These are phyloP conservation scores for Drosophila hydei DNA, from an alignment of 1,140 invertebrate species.

Conservation along the genomic window DNA sequence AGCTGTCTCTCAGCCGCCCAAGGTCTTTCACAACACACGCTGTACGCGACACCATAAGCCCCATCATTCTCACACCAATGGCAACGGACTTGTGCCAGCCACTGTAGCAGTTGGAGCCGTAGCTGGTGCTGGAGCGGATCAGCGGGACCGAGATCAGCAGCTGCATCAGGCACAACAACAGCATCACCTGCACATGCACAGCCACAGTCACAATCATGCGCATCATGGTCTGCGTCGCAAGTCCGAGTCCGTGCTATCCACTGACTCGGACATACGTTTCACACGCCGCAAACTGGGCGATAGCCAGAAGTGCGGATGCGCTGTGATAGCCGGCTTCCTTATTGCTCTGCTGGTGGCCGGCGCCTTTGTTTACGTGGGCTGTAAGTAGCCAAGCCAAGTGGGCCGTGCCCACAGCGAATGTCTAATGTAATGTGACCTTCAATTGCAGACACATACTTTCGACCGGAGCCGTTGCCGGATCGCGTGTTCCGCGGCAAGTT, in stretches of 20 bases:
- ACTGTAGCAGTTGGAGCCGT: not conserved
- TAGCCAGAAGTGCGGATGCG: slow-evolving; percentile 92
- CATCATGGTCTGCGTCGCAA: slow-evolving; percentile 83
- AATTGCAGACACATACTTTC: slow-evolving; percentile 91
- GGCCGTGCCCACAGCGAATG: not conserved
- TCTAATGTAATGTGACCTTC: slow-evolving; percentile 37
- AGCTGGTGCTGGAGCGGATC: slow-evolving; percentile 12
- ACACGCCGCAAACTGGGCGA: slow-evolving; percentile 91
- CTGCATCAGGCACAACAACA: slow-evolving; percentile 37
- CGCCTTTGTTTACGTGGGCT: slow-evolving; percentile 93
- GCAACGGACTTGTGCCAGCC: slow-evolving; percentile 2
- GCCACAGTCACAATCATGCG: slow-evolving; percentile 47
- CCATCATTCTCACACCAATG: slow-evolving; percentile 60
- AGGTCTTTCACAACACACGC: slow-evolving; percentile 79
- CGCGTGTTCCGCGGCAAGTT: slow-evolving; percentile 92
- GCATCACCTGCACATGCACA: slow-evolving; percentile 67
- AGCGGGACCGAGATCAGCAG: slow-evolving; percentile 31
- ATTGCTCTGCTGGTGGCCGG: slow-evolving; percentile 92
- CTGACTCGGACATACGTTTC: slow-evolving; percentile 93
- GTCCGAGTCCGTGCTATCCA: slow-evolving; percentile 91
- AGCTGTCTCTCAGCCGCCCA: slow-evolving; percentile 55
- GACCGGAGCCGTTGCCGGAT: slow-evolving; percentile 89
- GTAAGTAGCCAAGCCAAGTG: slow-evolving; percentile 84
- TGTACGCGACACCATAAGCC: slow-evolving; percentile 79
- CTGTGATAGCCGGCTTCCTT: slow-evolving; percentile 92